A percentile compares a stretch with the other conserved stretches of the same genome.
phyloP scores from a whole-genome alignment of 92 coral and sea anemone species.

The Actinernus sp. region DNA sequence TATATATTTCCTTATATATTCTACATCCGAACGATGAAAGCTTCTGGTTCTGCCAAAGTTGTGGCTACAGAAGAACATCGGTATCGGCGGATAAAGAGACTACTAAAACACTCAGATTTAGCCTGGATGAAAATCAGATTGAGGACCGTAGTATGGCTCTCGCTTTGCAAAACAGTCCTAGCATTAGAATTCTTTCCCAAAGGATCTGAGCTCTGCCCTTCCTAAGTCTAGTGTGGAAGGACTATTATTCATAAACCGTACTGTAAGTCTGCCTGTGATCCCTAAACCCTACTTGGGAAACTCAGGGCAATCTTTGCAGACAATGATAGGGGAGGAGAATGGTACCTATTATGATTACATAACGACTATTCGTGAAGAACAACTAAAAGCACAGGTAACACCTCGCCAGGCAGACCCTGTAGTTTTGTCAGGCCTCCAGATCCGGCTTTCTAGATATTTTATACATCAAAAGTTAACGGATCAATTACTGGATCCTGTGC shows the following conservation, averaged over 20 bases:
- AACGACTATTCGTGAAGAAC: constrained; percentile 7
- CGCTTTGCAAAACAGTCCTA: constrained; percentile 36
- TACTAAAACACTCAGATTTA: not conserved
- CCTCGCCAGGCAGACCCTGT: constrained; percentile 15
- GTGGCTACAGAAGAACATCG: constrained; percentile 13
- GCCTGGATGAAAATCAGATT: constrained; percentile 11
- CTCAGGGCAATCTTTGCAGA: constrained; percentile 4
- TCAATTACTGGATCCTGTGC: not conserved
- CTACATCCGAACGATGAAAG: too few relatives aligned
- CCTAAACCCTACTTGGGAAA: constrained; percentile 24
- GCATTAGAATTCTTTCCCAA: not conserved
- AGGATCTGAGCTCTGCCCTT: constrained; percentile 5
- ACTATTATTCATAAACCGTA: constrained; percentile 5
- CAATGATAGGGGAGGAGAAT: constrained; percentile 3
- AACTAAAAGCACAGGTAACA: constrained; percentile 5
- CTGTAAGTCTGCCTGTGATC: not conserved
- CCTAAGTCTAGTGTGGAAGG: constrained; percentile 16
- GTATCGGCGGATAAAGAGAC: not conserved
- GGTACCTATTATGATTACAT: constrained; percentile 1
- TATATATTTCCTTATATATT: too few relatives aligned
- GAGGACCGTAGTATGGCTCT: not conserved
- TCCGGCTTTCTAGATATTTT: too few relatives aligned
- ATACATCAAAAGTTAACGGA: too few relatives aligned
- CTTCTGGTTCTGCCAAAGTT: constrained; percentile 18
- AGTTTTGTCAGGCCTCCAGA: not conserved